Base-by-base conservation (phyloP, 2,888 invertebrate species). In the Dugesia japonica region DNA sequence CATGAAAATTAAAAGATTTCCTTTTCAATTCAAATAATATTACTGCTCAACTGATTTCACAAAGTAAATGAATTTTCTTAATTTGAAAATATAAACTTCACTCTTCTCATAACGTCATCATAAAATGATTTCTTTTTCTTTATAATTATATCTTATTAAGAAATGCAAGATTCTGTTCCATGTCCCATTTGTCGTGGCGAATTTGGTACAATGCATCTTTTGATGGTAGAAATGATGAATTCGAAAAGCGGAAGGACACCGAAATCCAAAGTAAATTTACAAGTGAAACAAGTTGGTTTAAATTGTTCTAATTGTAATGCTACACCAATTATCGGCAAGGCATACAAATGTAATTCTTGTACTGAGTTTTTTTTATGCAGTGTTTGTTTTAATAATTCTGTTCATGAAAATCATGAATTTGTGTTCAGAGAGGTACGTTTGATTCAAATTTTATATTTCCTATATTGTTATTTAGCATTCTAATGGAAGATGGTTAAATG, bases 181-280 rank as follows among this genome's bases (percentile, higher is more conserved):
- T 85, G 85, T 79, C 85, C 85, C 9, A 81, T 84, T 76, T 85
- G 85, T 80, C 81, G 85, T n/a, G 82, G 83, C 77, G 83, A 84
- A 79, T 85, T 85, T 80, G 84, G 84, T 9, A 81, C 84, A 0
- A 76, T 84, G 74, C 81, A 82, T 28, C 79, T 82, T 26, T 80
- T 85, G 23, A 82, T 82, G 76, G 80, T 82, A 77, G 84, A 84
- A 77, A 80, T 80, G 72, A 80, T 23, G 4, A 42, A 75, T 42
- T 56, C 56, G 4, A 56, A 56, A 56, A 56, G 17, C n/a, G n/a
- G 4, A 56, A 56, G 17, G 17, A 23, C n/a, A 13, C n/a, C n/a
- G 17, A 56, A 56, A 56, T n/a, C 20, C 7, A 56, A 56, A 56
- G n/a, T 23, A 56, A 42, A 71, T 20, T 4, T 56, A n/a, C 27